Evolutionary conservation across 64 coral and sea anemone genomes (phyloP).

Genomic region (Pocillopora verrucosa): DNA sequence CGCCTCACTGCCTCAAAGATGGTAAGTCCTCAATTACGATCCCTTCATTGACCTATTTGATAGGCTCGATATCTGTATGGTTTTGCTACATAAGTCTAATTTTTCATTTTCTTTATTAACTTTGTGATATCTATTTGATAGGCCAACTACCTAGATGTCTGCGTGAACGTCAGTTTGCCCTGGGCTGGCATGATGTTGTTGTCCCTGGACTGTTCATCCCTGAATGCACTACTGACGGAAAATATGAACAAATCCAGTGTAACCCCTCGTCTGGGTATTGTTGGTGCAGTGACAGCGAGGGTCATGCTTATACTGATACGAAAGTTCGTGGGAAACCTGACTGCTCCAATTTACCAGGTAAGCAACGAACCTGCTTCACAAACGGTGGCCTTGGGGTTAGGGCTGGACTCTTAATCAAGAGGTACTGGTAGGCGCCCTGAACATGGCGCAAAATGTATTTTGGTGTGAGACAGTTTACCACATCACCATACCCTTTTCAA

Average conservation of each 20-base stretch:
- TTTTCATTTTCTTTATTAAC: too few relatives aligned
- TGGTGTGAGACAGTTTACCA: too few relatives aligned
- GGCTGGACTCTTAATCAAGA: too few relatives aligned
- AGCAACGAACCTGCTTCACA: not conserved
- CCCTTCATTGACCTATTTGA: too few relatives aligned
- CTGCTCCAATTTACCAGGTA: constrained; percentile 41
- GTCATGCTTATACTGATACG: constrained; percentile 13
- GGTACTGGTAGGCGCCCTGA: too few relatives aligned
- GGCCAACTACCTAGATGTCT: constrained; percentile 37
- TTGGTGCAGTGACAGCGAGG: constrained; percentile 56
- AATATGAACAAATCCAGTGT: constrained; percentile 58
- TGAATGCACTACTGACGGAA: constrained; percentile 52
- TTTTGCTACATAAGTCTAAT: too few relatives aligned
- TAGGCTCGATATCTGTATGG: too few relatives aligned
- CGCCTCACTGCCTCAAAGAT: constrained; percentile 5
- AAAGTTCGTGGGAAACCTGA: constrained; percentile 53
- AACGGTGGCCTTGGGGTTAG: too few relatives aligned
- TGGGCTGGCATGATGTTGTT: constrained; percentile 52
- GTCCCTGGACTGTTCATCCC: constrained; percentile 44
- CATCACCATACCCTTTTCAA: too few relatives aligned
- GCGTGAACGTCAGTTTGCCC: constrained; percentile 49
- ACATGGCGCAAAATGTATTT: too few relatives aligned
- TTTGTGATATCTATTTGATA: not conserved
- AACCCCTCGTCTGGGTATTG: constrained; percentile 49
- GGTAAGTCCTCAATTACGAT: not conserved